phyloP scores from a whole-genome alignment of 2,888 invertebrate species.

The Sepiola atlantica region DNA sequence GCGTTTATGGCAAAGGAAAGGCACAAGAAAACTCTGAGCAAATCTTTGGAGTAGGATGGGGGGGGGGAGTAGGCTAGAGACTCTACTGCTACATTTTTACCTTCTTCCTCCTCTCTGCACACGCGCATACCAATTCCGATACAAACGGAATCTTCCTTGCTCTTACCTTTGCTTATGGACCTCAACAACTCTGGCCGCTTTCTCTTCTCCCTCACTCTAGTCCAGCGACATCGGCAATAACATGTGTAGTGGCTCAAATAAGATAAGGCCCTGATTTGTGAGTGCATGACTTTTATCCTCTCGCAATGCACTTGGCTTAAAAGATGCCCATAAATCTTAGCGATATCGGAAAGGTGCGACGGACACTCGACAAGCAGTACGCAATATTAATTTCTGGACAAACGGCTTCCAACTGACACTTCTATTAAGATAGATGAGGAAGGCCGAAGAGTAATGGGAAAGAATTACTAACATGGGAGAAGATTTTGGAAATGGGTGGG shows the following conservation, averaged over 20 bases:
- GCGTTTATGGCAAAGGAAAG: not conserved
- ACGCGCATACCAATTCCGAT: not conserved
- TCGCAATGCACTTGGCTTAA: not conserved
- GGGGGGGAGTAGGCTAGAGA: no score
- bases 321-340: not conserved
- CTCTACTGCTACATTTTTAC: not conserved
- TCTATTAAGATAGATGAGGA: not conserved
- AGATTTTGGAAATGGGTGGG: not conserved
- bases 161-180: not conserved
- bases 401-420: not conserved
- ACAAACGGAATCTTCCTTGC: not conserved
- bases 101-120: not conserved
- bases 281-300: not conserved
- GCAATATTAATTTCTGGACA: slow-evolving; percentile 32
- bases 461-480: not conserved
- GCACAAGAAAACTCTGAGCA: not conserved
- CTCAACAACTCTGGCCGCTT: not conserved
- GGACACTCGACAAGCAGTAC: not conserved
- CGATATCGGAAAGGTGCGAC: not conserved
- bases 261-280: not conserved
- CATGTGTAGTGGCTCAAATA: not conserved
- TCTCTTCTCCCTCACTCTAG: not conserved
- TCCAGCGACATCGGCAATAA: no score
- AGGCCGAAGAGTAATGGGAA: not conserved
- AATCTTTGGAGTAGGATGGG: no score